Base-by-base conservation (phyloP, 2,888 invertebrate genomes). In the Pyralis farinalis region DNA sequence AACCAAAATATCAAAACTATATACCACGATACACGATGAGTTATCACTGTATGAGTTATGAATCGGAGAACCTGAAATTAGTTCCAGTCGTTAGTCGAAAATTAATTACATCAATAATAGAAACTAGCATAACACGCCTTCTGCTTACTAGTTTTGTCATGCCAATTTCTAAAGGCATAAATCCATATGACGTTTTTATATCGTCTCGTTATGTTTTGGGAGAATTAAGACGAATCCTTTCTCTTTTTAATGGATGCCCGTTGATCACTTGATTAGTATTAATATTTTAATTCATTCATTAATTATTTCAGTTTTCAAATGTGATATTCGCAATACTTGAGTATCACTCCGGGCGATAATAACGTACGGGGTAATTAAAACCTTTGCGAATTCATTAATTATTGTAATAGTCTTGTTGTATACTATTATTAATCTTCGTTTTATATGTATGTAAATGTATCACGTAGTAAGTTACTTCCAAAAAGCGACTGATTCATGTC, bases 91-190 rank as follows among this genome's bases (percentile, higher is more conserved):
- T 61, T 57, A 49, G 63, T 39, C 29, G 3, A 16, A 34, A 42
- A 47, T 38, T 50, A 47, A 49, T 47, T 47, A 42, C 48, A 48
- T 49, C 53, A 53, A 53, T 51, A 46, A 44, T 47, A 51, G 53
- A 44, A 51, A 53, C 45, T 47, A 46, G 37, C 51, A 49, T 40
- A 40, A 51, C 53, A 47, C 44, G 44, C 50, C 50, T 49, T 35
- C 47, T 47, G 48, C 49, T 52, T 47, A 61, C 53, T 47, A 57
- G 49, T 58, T 64, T 63, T 70, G 66, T 71, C 65, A 63, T 63
- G 58, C 47, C 50, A 58, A 63, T 78, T 77, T 76, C 67, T 67
- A 74, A 71, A 69, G 46, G 44, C 58, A 69, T 73, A 72, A 75
- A 74, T 77, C 56, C 46, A 44, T 46, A 57, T 51, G 45, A 57